Base-by-base conservation (phyloP, 2,797 vertebrate genomes). In the Coilia nasus region DNA sequence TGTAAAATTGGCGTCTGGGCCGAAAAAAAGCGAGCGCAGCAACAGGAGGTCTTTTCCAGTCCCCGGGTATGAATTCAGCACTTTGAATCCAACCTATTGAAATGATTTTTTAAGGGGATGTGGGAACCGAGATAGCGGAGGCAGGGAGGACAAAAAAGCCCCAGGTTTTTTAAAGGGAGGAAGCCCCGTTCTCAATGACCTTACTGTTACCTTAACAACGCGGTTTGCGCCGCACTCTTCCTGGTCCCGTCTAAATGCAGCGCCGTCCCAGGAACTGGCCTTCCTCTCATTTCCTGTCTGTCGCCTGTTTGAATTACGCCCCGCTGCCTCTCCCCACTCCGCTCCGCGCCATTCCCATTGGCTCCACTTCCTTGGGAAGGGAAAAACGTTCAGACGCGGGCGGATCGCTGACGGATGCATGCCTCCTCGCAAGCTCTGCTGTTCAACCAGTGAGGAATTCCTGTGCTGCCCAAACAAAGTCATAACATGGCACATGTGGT, bases 251-350 rank as follows among this genome's bases (percentile, higher is more conserved):
- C 96, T 96, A 94, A 97, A 96, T 97, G 97, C 97, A 96, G 97
- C 96, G 82, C 96, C 95, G 95, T 97, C 96, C 96, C 96, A 97
- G 97, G 97, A 97, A 97, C 96, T 96, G 92, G 95, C 96, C 96
- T 96, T 97, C 96, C 94, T 96, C 97, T 98, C 97, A 97, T 99
- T 99, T 99, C 98, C 98, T 98, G 97, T 98, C 97, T 98, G 97
- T 98, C 96, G 97, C 97, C 97, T 99, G 97, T 97, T 98, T 97
- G 96, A 99, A 98, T 99, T 98, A 98, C 91, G 93, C 96, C 95
- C 96, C 96, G 96, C 96, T 96, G 93, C 94, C 96, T 89, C 84
- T 67, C 80, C 46, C 17, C 86, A 87, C 88, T 64, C 81, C 46
- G 60, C 35, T 1, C 71, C 46, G 9, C 44, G 67, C 54, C 81